phyloP scores from a whole-genome alignment of 2,888 invertebrate genomes.

The Andrena hattorfiana region DNA sequence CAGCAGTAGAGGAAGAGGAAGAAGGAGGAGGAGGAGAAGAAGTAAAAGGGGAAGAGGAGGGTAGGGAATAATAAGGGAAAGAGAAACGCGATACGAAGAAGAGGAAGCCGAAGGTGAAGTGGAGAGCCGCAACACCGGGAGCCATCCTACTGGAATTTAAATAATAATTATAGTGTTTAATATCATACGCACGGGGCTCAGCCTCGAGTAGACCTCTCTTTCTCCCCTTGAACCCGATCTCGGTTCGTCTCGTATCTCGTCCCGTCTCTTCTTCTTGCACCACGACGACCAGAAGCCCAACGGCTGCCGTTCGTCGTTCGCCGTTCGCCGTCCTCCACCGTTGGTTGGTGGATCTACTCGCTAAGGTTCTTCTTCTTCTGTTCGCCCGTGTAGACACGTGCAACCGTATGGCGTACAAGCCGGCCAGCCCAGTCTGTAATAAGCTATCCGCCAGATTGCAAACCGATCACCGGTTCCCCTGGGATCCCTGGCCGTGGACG shows the following conservation, averaged over 20 bases:
- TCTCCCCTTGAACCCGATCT: constrained; percentile 20
- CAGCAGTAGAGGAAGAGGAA: constrained; percentile 5
- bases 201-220: constrained; percentile 60
- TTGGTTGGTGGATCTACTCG: constrained; percentile 53
- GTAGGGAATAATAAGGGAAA: constrained; percentile 51
- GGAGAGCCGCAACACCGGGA: constrained; percentile 82
- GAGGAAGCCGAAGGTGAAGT: constrained; percentile 48
- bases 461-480: constrained; percentile 66
- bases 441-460: constrained; percentile 72
- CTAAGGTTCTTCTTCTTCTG: constrained; percentile 65
- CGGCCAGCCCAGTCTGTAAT: constrained; percentile 65
- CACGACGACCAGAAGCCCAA: constrained; percentile 65
- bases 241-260: constrained; percentile 38
- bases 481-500: constrained; percentile 26
- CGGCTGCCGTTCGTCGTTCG: constrained; percentile 54
- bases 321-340: too few species aligned
- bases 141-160: constrained; percentile 85
- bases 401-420: constrained; percentile 58
- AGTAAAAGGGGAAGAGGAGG: constrained; percentile 18
- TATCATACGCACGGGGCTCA: constrained; percentile 79
- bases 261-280: constrained; percentile 60
- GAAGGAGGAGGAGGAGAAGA: not conserved
- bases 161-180: constrained; percentile 85
- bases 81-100: constrained; percentile 43
- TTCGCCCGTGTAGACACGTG: constrained; percentile 62